Conservation (phyloP, 2,113 vertebrate genomes). For the Cynocephalus volans region DNA sequence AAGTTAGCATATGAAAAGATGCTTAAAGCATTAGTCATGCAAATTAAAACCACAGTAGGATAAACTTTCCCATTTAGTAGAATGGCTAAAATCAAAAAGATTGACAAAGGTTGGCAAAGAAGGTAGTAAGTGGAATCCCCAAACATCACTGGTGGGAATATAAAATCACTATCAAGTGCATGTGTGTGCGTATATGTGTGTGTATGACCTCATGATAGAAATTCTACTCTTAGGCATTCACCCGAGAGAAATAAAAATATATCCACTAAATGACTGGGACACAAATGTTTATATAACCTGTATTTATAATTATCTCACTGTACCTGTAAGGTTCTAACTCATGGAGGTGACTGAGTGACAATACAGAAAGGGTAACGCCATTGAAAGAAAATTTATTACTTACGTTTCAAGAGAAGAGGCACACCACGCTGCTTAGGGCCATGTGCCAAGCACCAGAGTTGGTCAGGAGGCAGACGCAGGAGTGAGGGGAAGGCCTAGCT, state of each 20-base stretch:
- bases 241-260: neutral
- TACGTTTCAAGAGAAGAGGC: neutral
- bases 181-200: fast-evolving
- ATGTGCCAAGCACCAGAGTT: neutral
- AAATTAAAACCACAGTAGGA: slow-evolving; percentile 49
- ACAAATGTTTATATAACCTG: neutral
- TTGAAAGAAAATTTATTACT: neutral
- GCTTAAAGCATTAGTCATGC: slow-evolving; percentile 54
- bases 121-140: neutral
- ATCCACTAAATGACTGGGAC: neutral
- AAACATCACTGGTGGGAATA: neutral
- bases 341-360: neutral
- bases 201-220: neutral
- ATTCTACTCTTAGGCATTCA: neutral
- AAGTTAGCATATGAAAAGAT: slow-evolving; percentile 56
- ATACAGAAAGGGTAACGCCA: neutral
- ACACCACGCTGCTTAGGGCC: neutral
- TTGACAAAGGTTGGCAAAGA: neutral
- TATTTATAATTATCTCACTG: neutral
- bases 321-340: neutral
- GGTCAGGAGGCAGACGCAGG: neutral
- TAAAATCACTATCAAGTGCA: neutral
- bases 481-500: fast-evolving
- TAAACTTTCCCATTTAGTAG: neutral
- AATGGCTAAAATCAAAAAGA: neutral